These are phyloP conservation scores for Aelia acuminata DNA, from an alignment of 2,888 invertebrate species.

Conservation along the genomic window DNA sequence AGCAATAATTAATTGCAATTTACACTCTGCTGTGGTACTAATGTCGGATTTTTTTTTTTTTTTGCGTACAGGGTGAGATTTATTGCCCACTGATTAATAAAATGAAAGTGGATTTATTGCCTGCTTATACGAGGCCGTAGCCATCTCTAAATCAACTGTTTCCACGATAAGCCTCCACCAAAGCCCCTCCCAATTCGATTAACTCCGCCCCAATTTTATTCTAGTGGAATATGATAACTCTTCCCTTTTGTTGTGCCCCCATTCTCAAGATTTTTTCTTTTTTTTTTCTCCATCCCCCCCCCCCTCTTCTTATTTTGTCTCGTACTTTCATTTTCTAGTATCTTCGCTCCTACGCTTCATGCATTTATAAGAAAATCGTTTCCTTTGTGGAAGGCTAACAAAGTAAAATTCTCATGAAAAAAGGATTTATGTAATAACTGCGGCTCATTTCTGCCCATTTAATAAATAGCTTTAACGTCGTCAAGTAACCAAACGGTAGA, in stretches of 20 bases:
- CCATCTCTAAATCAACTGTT: constrained; percentile 24
- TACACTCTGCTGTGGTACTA: too few species aligned
- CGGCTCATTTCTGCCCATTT: background rate
- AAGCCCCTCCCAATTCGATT: background rate
- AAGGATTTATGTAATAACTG: background rate
- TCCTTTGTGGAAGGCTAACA: background rate
- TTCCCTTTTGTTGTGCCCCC: background rate
- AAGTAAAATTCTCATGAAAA: background rate
- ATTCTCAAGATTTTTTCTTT: background rate
- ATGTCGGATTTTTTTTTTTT: too few species aligned
- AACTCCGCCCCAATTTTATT: constrained; percentile 16
- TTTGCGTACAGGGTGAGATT: background rate
- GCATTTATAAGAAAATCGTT: background rate
- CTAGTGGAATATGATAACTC: constrained; percentile 36
- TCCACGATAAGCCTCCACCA: background rate
- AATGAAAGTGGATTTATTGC: background rate
- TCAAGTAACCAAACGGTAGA: background rate
- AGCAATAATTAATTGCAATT: too few species aligned
- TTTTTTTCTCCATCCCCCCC: background rate
- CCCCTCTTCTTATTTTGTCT: background rate
- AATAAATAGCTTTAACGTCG: background rate
- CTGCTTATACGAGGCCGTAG: constrained; percentile 5
- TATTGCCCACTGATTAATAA: background rate
- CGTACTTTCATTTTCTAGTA: background rate
- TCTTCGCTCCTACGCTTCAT: background rate